A percentile compares a stretch with the other conserved stretches of the same genome.
phyloP scores from a whole-genome alignment of 2,113 vertebrate species.

The Nothocercus nigrocapillus region DNA sequence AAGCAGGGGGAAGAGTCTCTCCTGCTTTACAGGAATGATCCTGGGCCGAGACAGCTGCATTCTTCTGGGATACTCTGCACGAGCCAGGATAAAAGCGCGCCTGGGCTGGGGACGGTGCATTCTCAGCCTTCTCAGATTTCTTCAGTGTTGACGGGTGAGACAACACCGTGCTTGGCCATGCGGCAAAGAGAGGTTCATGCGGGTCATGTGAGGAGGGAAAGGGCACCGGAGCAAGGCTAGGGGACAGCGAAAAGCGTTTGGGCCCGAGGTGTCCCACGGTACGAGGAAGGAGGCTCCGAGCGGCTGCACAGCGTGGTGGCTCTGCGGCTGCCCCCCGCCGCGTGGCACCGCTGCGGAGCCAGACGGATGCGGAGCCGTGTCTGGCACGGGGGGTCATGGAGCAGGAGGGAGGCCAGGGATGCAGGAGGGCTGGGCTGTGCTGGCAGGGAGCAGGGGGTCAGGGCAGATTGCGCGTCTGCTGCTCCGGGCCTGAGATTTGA shows the following conservation, averaged over 20 bases:
- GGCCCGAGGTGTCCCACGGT: neutral
- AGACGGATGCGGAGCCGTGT: neutral
- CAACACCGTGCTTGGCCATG: rapidly evolving
- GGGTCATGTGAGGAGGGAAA: neutral
- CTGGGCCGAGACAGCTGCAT: neutral
- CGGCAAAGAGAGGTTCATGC: neutral
- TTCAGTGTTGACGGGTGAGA: rapidly evolving
- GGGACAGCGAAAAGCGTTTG: neutral
- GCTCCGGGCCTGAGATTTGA: conserved; percentile 28
- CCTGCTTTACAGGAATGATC: neutral
- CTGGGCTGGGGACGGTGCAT: rapidly evolving
- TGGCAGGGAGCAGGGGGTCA: conserved; percentile 49
- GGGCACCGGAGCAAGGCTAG: neutral
- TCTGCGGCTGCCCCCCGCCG: neutral
- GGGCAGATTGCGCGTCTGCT: neutral
- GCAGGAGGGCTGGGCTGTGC: neutral
- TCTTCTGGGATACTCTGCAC: neutral
- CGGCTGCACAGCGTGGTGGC: neutral
- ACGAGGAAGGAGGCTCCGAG: neutral
- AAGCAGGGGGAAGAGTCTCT: neutral
- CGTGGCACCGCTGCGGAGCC: neutral
- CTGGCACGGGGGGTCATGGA: conserved; percentile 21
- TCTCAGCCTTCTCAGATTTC: rapidly evolving
- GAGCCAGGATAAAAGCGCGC: neutral
- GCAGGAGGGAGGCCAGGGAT: neutral